Base-by-base conservation (phyloP, 2,888 invertebrate genomes). In the Carterocephalus palaemon region DNA sequence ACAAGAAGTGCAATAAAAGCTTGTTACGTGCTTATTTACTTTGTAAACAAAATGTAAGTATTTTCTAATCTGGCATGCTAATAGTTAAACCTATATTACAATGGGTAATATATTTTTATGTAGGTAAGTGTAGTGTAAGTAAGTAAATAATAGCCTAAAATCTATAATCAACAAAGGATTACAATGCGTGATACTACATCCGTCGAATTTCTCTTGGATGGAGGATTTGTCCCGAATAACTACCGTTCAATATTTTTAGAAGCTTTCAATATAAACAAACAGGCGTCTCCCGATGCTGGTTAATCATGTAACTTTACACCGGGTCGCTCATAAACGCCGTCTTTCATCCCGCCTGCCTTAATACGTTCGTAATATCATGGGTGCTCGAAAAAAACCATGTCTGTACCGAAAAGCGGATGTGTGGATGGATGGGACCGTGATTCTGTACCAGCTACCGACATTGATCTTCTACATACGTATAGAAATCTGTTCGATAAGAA, bases 271-370 rank as follows among this genome's bases (percentile, higher is more conserved):
- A 72, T 70, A 79, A 81, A 80, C 73, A 76, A 70, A 71, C 65
- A 65, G 62, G 64, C 66, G 34, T 60, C 62, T 60, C 53, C 47
- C 56, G 49, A 54, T 53, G 47, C 51, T 47, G 54, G 60, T 54
- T 54, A 57, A 60, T 59, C 57, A 62, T 59, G 81, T 79, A 83
- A 85, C 67, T 64, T 68, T 64, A 85, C 67, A 80, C 80, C 64
- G 57, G 57, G 58, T 61, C 52, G 65, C 62, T 69, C 67, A 70
- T 79, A 78, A 80, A 78, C 58, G 70, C 62, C 64, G 74, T 78
- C 83, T 83, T 81, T 83, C 81, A 82, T 75, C 77, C 69, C 67
- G 63, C 58, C 68, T 69, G 67, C 63, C 75, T 70, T 70, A 77
- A 78, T 74, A 77, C 56, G 46, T 54, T 56, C 53, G 60, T 61